A percentile compares a stretch with the other conserved stretches of the same genome.
Evolutionary conservation across 2,888 invertebrate species (phyloP).

Genomic region (Ephialtes manifestator): DNA sequence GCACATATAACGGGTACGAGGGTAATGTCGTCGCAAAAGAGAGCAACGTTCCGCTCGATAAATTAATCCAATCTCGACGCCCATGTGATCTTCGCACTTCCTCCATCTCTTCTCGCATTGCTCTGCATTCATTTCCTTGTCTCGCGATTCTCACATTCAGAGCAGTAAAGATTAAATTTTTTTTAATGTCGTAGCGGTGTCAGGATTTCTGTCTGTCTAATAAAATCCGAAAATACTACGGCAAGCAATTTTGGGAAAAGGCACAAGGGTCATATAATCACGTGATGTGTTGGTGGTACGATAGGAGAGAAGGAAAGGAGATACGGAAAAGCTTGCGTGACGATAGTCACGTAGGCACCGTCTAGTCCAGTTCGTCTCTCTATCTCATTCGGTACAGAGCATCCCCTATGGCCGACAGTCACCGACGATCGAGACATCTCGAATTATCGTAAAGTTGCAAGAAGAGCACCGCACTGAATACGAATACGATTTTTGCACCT

Average conservation of each 20-base stretch:
- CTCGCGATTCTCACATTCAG: neutral
- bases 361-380: constrained; percentile 47
- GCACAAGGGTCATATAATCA: neutral
- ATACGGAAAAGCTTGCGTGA: constrained; percentile 45
- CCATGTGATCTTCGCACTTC: constrained; percentile 46
- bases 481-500: constrained; percentile 59
- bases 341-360: constrained; percentile 63
- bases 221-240: neutral
- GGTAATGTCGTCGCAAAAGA: constrained; percentile 37
- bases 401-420: neutral
- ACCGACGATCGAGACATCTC: constrained; percentile 59
- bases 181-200: neutral
- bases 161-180: neutral
- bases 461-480: constrained; percentile 61
- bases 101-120: constrained; percentile 33
- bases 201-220: neutral
- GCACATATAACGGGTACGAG: neutral
- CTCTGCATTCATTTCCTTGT: constrained; percentile 47
- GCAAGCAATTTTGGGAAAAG: neutral
- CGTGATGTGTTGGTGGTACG: neutral
- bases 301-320: neutral
- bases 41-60: constrained; percentile 76
- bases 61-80: constrained; percentile 80
- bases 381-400: constrained; percentile 18
- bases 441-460: constrained; percentile 64